phyloP scores from a whole-genome alignment of 1,140 invertebrate genomes.

The Anastatus disparis region DNA sequence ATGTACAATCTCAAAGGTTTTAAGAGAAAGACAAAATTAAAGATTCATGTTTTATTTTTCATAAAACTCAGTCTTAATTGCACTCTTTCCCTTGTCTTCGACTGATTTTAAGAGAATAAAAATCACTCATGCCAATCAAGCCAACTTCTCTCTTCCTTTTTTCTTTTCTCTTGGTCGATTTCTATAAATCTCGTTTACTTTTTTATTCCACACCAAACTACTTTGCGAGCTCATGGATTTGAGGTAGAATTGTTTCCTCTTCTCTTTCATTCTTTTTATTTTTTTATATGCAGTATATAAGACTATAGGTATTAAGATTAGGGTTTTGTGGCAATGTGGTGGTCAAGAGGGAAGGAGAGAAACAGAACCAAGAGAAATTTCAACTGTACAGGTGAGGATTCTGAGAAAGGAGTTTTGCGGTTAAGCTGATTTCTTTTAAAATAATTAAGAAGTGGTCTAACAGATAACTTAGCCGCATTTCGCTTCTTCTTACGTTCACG shows the following conservation, averaged over 20 bases:
- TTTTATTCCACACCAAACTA: neutral
- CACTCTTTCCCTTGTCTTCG: conserved; percentile 32
- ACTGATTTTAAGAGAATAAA: too few species aligned
- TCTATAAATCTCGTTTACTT: too few species aligned
- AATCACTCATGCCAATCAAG: conserved; percentile 41
- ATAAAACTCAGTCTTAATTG: conserved; percentile 56
- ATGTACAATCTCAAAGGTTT: too few species aligned
- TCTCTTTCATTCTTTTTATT: neutral
- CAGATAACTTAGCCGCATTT: neutral
- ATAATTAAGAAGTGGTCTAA: conserved; percentile 21
- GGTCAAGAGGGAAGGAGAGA: neutral
- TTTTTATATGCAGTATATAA: neutral
- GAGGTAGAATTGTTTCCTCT: neutral
- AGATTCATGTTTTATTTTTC: too few species aligned
- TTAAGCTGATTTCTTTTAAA: conserved; percentile 19
- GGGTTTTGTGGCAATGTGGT: conserved; percentile 1
- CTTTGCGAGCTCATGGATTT: neutral
- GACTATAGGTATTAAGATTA: neutral
- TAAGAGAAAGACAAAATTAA: too few species aligned
- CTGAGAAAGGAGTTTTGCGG: conserved; percentile 30
- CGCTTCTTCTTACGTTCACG: neutral
- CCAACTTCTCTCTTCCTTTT: neutral
- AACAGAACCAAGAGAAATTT: too few species aligned
- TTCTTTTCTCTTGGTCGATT: neutral
- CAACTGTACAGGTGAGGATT: conserved; percentile 14